Conservation (phyloP, 2,888 invertebrate genomes). For the Apomyelois bistriatella region DNA sequence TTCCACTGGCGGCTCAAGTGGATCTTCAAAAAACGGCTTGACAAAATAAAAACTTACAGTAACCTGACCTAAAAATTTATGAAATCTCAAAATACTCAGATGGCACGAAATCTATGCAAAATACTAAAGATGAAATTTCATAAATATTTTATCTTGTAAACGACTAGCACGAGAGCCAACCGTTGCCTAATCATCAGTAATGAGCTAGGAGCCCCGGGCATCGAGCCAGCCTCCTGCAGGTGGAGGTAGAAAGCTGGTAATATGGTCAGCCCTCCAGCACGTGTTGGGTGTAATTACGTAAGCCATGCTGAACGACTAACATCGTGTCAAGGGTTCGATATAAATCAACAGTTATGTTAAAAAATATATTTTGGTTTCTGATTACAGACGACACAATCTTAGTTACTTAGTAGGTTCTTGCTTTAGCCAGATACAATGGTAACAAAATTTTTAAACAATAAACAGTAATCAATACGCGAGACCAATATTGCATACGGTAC, state of each 20-base stretch:
- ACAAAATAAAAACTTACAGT: too few species aligned
- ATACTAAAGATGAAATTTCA: not conserved
- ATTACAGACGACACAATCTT: too few species aligned
- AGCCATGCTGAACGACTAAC: conserved; percentile 2
- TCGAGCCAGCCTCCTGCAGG: conserved; percentile 14
- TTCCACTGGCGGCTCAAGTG: too few species aligned
- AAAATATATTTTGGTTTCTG: too few species aligned
- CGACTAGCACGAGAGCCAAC: conserved; percentile 15
- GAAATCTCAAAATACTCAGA: too few species aligned
- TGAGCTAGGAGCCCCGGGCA: conserved; percentile 12
- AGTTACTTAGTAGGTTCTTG: too few species aligned
- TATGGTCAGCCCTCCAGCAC: conserved; percentile 12
- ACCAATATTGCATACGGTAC: too few species aligned
- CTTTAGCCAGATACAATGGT: not conserved
- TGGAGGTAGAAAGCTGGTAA: conserved; percentile 15
- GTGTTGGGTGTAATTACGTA: conserved; percentile 11
- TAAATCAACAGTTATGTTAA: not conserved
- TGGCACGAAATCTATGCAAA: not conserved
- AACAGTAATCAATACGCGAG: not conserved
- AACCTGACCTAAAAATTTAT: too few species aligned
- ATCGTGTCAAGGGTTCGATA: conserved; percentile 1
- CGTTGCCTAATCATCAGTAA: conserved; percentile 17
- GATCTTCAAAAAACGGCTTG: too few species aligned
- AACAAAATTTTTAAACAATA: not conserved
- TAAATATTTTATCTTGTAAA: conserved; percentile 13